Base-by-base conservation (phyloP, 23 tunicate genomes). In the Halocynthia roretzi region DNA sequence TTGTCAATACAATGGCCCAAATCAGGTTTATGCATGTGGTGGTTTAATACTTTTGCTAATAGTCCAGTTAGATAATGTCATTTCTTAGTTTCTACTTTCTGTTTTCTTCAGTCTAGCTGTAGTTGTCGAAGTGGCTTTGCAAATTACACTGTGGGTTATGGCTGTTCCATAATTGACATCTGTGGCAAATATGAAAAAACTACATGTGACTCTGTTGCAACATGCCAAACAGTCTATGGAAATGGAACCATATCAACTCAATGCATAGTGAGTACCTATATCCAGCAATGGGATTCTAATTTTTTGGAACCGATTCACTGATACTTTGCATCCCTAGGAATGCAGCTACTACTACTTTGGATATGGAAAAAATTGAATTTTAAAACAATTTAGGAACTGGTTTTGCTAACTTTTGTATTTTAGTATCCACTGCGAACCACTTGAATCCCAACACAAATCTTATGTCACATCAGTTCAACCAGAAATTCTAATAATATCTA, bases 1-100 rank as follows among this genome's bases (percentile, higher is more conserved):
- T 5, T 90, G 97, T 55, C 18, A 40, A 12, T 90, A 69, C 76
- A 75, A 71, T 31, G 83, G 87, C 6, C 97, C 97, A 6, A 87
- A 83, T 6, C 80, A 90, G 80, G 97, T 89, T 71, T 22, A 31
- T 31, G 44, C 44, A 31, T 31, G 44, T 31, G 44, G 44, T 31
- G 44, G 44, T 31, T 4, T 10, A 67, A n/a, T 23, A 60, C 31
- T 76, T 50, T 18, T 48, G 60, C 49, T 18, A 40, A 14, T 48
- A 14, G 49, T 44, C 1, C 44, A 15, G 23, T 67, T 5, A 67
- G 44, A 54, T 52, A 23, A 6, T 54, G 56, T 12, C 31, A 56
- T 55, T 56, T 23, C 14, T 69, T 75, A 10, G n/a, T 8, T 55
- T 68, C 49, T 5, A 5, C 9, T 20, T 20, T 65, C 9, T 9